Evolutionary conservation across 2,113 vertebrate genomes (phyloP), one percentile per base, ranked within the genome.

Genomic region (Cryptotis parvus): DNA sequence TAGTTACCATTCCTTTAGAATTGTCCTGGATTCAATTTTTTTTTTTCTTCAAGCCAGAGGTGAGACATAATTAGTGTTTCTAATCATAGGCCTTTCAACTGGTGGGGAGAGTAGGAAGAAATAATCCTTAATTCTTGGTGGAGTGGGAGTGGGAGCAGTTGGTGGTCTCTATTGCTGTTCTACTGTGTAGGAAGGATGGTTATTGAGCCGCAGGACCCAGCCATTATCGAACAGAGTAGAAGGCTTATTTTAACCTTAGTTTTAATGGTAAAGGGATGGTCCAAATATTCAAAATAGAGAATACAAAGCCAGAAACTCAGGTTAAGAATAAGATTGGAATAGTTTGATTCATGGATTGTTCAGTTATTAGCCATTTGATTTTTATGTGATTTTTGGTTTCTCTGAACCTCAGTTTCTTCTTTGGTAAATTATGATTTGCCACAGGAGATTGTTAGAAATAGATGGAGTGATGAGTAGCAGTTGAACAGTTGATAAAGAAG

Each of bases 11-110:
- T 4, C 27, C 9, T 89, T 31, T 87, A 87, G 55, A 89, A 69
- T 82, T 37, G 18, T 55, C 77, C 31, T 31, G 3, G 35, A 45
- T 90, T 83, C n/a, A n/a, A n/a, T 73, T 83, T 92, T 91, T 83
- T 92, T 91, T 29, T 81, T 58, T 20, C 22, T 63, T 69, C 61
- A 79, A 68, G 1, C 8, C 41, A 39, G 14, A 68, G 6, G 43
- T 61, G 7, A 88, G 43, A 77, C 26, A 52, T 73, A 65, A 61
- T 90, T 37, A 45, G 6, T 45, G n/a, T 39, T 68, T 91, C 73
- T 84, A 78, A 91, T 74, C 4, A 68, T 24, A n/a, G 24, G 8
- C 11, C 16, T 87, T 86, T 81, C 63, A 29, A 45, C 15, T 58
- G 8, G 0, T 20, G 31, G 58, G 52, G 81, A 89, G 15, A 90